Conservation (phyloP, 2,888 invertebrate species). For the Parasteatoda lunata region DNA sequence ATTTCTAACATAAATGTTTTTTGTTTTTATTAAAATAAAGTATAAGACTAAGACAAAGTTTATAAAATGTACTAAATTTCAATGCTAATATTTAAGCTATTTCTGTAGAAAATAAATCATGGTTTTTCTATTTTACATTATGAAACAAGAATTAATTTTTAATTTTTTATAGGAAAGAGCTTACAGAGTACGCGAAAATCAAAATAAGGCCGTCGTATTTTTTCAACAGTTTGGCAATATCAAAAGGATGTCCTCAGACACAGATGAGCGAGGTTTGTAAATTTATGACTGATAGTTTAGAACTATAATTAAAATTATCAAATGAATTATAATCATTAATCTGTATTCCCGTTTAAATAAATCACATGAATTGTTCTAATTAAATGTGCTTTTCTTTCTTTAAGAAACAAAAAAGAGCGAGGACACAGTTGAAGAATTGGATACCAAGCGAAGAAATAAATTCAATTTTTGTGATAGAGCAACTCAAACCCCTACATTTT, state of each 20-base stretch:
- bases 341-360: neutral
- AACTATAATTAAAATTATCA: neutral
- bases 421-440: slow-evolving; percentile 48
- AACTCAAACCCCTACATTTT: slow-evolving; percentile 30
- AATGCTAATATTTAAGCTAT: too few species aligned
- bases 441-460: slow-evolving; percentile 59
- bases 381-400: neutral
- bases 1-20: too few species aligned
- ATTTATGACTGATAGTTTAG: neutral
- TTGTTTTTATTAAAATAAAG: too few species aligned
- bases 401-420: slow-evolving; percentile 7
- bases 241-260: neutral
- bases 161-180: slow-evolving; percentile 25
- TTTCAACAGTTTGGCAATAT: slow-evolving; percentile 32
- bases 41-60: too few species aligned
- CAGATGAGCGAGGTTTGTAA: slow-evolving; percentile 22
- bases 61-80: too few species aligned
- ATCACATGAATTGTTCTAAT: neutral
- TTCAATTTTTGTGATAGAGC: slow-evolving; percentile 62
- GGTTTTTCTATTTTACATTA: too few species aligned
- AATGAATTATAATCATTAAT: neutral
- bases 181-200: slow-evolving; percentile 26
- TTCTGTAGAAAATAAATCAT: too few species aligned
- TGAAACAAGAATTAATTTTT: too few species aligned
- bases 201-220: slow-evolving; percentile 24